These are phyloP conservation scores for Prorops nasuta DNA, from an alignment of 1,140 invertebrate genomes.

Conservation along the genomic window DNA sequence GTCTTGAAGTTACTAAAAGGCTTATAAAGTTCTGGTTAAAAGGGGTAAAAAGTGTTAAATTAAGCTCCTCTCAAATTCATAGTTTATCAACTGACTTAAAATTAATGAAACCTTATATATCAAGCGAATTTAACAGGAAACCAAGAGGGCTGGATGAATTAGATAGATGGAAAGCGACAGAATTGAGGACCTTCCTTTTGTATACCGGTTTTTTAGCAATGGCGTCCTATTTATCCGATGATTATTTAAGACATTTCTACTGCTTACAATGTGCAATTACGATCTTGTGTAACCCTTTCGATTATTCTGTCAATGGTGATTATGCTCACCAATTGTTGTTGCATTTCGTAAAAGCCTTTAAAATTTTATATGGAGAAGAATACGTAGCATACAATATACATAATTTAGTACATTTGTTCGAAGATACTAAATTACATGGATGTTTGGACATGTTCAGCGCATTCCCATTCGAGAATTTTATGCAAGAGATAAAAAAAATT, in stretches of 20 bases:
- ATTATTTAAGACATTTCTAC: neutral
- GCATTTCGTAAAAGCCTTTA: slow-evolving; percentile 9
- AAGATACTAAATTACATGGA: slow-evolving; percentile 1
- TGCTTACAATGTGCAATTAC: slow-evolving; percentile 2
- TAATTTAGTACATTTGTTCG: too few relatives aligned
- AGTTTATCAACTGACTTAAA: neutral
- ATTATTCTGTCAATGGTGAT: neutral
- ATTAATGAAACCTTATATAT: neutral
- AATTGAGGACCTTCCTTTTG: slow-evolving; percentile 3
- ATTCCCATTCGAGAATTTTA: slow-evolving; percentile 7
- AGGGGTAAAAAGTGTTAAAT: slow-evolving; percentile 12
- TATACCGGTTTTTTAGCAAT: slow-evolving; percentile 1
- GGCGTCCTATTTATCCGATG: neutral
- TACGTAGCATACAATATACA: slow-evolving; percentile 7
- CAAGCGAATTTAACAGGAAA: slow-evolving; percentile 4
- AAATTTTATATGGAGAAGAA: slow-evolving; percentile 1
- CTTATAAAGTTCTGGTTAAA: slow-evolving; percentile 16
- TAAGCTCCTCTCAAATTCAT: slow-evolving; percentile 1
- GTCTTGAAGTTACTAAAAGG: slow-evolving; percentile 23
- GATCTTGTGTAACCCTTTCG: slow-evolving; percentile 1
- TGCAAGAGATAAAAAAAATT: slow-evolving; percentile 4
- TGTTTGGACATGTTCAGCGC: slow-evolving; percentile 6
- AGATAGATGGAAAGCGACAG: too few relatives aligned
- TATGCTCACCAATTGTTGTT: too few relatives aligned
- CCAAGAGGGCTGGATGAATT: neutral